Percentiles rank a stretch among this genome's conserved stretches.
Conservation (phyloP, 1,140 invertebrate genomes). For the Fragariocoptes setiger region DNA sequence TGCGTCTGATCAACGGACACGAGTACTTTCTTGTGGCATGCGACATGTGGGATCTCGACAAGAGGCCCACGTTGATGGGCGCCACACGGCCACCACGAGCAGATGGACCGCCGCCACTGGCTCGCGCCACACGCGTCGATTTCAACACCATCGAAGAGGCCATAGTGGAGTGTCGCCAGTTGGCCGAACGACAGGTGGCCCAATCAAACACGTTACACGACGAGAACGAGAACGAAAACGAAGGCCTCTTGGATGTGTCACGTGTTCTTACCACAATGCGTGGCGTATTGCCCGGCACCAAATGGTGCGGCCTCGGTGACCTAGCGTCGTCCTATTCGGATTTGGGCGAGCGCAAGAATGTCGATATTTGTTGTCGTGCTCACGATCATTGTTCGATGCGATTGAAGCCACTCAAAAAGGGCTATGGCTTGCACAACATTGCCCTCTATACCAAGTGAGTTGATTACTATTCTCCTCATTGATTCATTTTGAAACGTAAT, state of each 20-base stretch:
- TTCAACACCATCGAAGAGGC: slow-evolving; percentile 7
- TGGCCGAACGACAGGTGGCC: background rate
- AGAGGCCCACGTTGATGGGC: slow-evolving; percentile 1
- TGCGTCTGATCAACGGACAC: background rate
- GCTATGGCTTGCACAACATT: slow-evolving; percentile 48
- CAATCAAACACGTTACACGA: background rate
- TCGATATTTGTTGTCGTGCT: slow-evolving; percentile 38
- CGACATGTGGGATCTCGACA: slow-evolving; percentile 7
- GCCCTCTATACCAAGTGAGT: slow-evolving; percentile 48
- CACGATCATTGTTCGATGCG: slow-evolving; percentile 31
- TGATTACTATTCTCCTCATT: background rate
- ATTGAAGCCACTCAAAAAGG: slow-evolving; percentile 30
- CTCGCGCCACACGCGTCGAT: background rate
- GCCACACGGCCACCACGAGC: background rate
- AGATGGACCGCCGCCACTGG: background rate
- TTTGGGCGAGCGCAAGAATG: slow-evolving; percentile 27
- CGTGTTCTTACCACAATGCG: slow-evolving; percentile 2
- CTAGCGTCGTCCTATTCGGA: slow-evolving; percentile 30
- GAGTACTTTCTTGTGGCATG: slow-evolving; percentile 1
- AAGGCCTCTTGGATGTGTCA: background rate
- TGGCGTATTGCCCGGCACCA: slow-evolving; percentile 19
- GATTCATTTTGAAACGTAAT: background rate
- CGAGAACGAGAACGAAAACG: background rate
- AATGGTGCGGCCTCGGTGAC: slow-evolving; percentile 40
- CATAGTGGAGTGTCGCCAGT: slow-evolving; percentile 2